Conservation (phyloP, 2,797 vertebrate genomes). For the Scolopax rusticola region DNA sequence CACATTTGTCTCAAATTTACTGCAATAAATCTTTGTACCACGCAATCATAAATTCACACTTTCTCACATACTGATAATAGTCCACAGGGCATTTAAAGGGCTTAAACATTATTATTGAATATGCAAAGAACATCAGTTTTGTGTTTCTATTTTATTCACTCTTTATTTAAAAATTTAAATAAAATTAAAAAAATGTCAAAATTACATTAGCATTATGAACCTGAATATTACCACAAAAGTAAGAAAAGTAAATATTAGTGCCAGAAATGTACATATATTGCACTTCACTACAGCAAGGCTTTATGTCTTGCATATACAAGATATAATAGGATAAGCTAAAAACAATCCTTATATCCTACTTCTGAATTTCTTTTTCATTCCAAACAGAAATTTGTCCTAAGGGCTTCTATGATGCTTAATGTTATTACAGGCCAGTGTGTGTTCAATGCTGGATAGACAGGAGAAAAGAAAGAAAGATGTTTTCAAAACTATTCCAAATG, state of each 20-base stretch:
- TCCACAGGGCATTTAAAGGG: background rate
- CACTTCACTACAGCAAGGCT: background rate
- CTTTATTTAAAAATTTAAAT: background rate
- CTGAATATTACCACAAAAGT: background rate
- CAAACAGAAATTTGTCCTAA: background rate
- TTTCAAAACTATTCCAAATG: background rate
- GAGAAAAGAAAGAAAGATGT: background rate
- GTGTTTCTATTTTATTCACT: background rate
- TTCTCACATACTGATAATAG: background rate
- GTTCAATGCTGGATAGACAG: background rate
- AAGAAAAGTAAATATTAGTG: background rate
- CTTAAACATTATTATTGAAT: background rate
- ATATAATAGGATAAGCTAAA: background rate
- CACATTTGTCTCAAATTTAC: background rate
- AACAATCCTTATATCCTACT: background rate
- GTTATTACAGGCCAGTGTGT: background rate
- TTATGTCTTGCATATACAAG: background rate
- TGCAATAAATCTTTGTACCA: background rate
- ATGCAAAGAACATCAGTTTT: background rate
- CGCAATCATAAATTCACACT: background rate
- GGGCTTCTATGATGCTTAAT: background rate
- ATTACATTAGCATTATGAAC: background rate
- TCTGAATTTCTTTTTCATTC: background rate
- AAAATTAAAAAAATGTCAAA: background rate
- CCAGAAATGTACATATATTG: background rate